Evolutionary conservation across 35 echinoderm and acorn worm species (phyloP).

Genomic region (Hemicentrotus pulcherrimus): DNA sequence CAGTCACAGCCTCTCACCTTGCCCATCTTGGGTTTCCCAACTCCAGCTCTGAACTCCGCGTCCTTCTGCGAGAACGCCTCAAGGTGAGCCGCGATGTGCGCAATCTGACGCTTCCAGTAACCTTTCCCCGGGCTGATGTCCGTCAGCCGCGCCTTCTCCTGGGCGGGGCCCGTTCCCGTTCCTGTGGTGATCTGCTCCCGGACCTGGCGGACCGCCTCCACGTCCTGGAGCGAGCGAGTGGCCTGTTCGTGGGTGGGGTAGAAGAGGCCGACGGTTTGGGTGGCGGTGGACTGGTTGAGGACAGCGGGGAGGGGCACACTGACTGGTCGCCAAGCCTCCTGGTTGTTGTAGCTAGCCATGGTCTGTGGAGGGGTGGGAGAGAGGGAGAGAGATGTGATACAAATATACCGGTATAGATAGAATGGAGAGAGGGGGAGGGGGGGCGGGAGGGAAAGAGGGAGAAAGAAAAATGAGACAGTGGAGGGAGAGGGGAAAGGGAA

Average conservation of each 20-base stretch:
- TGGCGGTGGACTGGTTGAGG: constrained; percentile 85
- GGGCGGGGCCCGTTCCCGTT: neutral
- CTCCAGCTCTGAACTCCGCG: constrained; percentile 89
- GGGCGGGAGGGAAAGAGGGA: too few species aligned
- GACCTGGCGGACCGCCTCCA: constrained; percentile 72
- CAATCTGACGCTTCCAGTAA: constrained; percentile 95
- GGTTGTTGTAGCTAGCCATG: constrained; percentile 51
- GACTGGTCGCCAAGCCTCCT: constrained; percentile 75
- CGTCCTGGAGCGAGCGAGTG: constrained; percentile 59
- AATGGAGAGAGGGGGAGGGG: too few species aligned
- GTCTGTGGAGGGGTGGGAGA: constrained; percentile 41
- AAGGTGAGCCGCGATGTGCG: constrained; percentile 77
- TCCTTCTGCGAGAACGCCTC: constrained; percentile 88
- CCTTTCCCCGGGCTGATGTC: constrained; percentile 91
- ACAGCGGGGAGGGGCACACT: constrained; percentile 86
- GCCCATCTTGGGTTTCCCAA: constrained; percentile 96
- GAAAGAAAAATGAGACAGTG: too few species aligned
- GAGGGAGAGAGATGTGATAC: neutral
- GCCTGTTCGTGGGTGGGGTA: constrained; percentile 97
- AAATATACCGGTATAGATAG: too few species aligned
- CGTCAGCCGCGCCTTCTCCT: constrained; percentile 67
- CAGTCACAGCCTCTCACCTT: constrained; percentile 64
- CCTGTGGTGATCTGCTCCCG: constrained; percentile 57
- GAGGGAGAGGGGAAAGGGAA: neutral
- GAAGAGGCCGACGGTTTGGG: constrained; percentile 94